Conservation (phyloP, 2,888 invertebrate species). For the Nymphalis c-album region DNA sequence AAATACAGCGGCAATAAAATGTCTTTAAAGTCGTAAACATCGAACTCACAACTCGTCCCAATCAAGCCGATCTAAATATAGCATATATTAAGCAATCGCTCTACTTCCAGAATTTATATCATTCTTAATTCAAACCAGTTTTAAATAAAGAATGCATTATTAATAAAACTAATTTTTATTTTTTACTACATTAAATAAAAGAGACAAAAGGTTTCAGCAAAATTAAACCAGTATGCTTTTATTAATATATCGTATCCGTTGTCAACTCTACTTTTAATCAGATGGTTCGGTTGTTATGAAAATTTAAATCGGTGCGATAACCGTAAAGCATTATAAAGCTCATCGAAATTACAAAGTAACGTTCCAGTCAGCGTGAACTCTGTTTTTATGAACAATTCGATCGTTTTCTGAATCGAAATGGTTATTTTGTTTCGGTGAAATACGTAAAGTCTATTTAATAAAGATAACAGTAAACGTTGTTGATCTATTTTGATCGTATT, state of each 20-base stretch:
- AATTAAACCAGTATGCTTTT: constrained; percentile 13
- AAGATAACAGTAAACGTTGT: too few species aligned
- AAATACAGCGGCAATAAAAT: constrained; percentile 12
- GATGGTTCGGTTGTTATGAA: constrained; percentile 34
- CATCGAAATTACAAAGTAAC: constrained; percentile 34
- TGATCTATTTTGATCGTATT: too few species aligned
- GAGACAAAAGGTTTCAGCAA: not conserved
- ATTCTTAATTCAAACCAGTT: not conserved
- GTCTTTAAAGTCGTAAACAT: constrained; percentile 11
- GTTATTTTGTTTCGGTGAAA: constrained; percentile 9
- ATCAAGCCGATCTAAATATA: constrained; percentile 22
- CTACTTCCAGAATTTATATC: not conserved
- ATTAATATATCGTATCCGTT: constrained; percentile 28
- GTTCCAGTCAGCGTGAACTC: constrained; percentile 24
- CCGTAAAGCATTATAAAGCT: constrained; percentile 34
- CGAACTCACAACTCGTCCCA: constrained; percentile 4
- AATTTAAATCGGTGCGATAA: constrained; percentile 37
- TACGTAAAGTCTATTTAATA: not conserved
- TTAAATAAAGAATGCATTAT: not conserved
- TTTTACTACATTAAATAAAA: not conserved
- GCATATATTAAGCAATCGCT: not conserved
- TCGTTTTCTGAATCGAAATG: not conserved
- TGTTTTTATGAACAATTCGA: constrained; percentile 24
- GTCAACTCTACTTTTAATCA: constrained; percentile 32
- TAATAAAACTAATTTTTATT: not conserved